These are phyloP conservation scores for Dicrostonyx torquatus DNA, from an alignment of 2,797 vertebrate genomes.

Conservation along the genomic window DNA sequence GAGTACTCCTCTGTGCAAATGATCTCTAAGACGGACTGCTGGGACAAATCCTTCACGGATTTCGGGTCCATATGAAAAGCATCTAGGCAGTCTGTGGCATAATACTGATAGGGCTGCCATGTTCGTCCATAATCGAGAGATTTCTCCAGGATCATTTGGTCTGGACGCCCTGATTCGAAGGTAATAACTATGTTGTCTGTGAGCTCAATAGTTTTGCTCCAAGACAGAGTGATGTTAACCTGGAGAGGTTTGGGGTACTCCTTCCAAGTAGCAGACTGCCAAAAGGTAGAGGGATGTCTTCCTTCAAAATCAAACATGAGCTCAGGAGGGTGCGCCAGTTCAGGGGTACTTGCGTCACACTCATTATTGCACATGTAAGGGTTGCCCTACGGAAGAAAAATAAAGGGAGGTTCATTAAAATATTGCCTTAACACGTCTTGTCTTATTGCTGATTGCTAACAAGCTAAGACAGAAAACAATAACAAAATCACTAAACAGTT, in stretches of 20 bases:
- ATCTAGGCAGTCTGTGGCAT: conserved; percentile 97
- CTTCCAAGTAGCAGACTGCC: conserved; percentile 98
- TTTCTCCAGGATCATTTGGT: conserved; percentile 99
- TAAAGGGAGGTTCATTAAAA: conserved; percentile 56
- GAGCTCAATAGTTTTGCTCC: conserved; percentile 99
- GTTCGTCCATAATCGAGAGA: conserved; percentile 96
- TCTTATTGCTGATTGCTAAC: conserved; percentile 6
- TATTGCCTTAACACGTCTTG: neutral
- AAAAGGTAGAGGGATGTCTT: conserved; percentile 97
- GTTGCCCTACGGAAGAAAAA: conserved; percentile 92
- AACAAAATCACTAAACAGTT: neutral
- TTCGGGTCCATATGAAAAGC: conserved; percentile 99
- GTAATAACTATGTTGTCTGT: conserved; percentile 98
- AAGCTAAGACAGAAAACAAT: neutral
- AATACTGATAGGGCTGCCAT: conserved; percentile 99
- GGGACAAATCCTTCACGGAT: conserved; percentile 95
- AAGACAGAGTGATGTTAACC: conserved; percentile 97
- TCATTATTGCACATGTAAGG: conserved; percentile 99
- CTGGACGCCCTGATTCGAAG: conserved; percentile 97
- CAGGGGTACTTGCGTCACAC: conserved; percentile 95
- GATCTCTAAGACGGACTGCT: conserved; percentile 96
- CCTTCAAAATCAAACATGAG: conserved; percentile 99
- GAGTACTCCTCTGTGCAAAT: conserved; percentile 99
- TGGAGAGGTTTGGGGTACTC: conserved; percentile 95
- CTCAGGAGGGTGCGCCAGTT: conserved; percentile 96